Evolutionary conservation across 2,113 vertebrate genomes (phyloP), one percentile per base, ranked within the genome.

Genomic region (Chlorodrepanis virens): DNA sequence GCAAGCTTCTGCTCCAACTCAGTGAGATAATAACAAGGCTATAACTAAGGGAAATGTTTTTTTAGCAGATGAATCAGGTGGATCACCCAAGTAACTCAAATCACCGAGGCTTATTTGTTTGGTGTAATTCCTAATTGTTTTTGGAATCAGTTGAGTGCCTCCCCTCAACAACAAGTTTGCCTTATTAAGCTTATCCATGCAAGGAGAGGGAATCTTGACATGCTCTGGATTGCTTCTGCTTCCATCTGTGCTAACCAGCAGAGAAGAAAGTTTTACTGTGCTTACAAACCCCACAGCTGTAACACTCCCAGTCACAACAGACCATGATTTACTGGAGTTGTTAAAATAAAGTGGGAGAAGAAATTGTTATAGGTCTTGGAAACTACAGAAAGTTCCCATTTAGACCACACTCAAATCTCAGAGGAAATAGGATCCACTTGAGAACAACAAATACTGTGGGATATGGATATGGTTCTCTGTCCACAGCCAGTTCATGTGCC

Each of bases 331-430:
- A 95, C 86, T 83, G 80, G 64, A 83, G 83, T 3, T 83, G 77
- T 86, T 94, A 67, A 93, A 96, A 94, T 92, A 90, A 95, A 95
- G 81, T 63, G 56, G 53, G 84, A 96, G 50, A 90, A 91, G 49
- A 72, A 91, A 89, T 59, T 76, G 53, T 87, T 89, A 93, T 19
- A 79, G 71, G 77, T 82, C 77, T 93, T 91, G 86, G 93, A 95
- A 95, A 94, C 80, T 93, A 85, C 80, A 85, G 68, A 83, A 59
- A 94, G 92, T 45, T 40, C 5, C 33, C 88, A 83, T 81, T 83
- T 85, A 95, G 94, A 69, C 24, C 60, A 87, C 49, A 79, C 44
- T 94, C 54, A 85, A 75, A 87, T 78, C 92, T 91, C 94, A 92
- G 79, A 96, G 88, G 86, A 83, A 79, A 85, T 31, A 59, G 57